A percentile compares a stretch with the other conserved stretches of the same genome.
Evolutionary conservation across 2,113 vertebrate species (phyloP).

Genomic region (Pholis gunnellus): DNA sequence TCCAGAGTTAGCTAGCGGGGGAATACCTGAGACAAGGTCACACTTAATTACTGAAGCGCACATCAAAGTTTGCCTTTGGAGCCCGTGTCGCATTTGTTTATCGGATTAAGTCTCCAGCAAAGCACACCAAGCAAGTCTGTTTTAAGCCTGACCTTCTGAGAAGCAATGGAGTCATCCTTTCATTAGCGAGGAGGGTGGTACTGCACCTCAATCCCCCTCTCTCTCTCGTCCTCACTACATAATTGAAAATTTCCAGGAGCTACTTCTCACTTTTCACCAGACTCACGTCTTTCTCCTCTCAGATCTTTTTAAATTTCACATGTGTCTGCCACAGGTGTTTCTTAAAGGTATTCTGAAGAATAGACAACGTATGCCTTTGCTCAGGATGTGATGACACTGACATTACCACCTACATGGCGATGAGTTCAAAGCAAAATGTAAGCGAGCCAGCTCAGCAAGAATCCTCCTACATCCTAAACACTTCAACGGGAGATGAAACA

Average conservation of each 20-base stretch:
- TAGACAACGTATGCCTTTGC: slow-evolving; percentile 45
- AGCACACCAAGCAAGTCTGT: slow-evolving; percentile 55
- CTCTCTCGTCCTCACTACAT: slow-evolving; percentile 40
- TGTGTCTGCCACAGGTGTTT: slow-evolving; percentile 61
- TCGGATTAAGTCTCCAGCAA: slow-evolving; percentile 71
- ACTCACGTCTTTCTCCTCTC: slow-evolving; percentile 41
- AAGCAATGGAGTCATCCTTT: slow-evolving; percentile 58
- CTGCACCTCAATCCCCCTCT: slow-evolving; percentile 27
- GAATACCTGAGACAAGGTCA: slow-evolving; percentile 78
- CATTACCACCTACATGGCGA: slow-evolving; percentile 62
- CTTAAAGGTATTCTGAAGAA: slow-evolving; percentile 31
- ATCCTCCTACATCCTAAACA: slow-evolving; percentile 63
- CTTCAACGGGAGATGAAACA: slow-evolving; percentile 67
- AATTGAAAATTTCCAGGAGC: slow-evolving; percentile 68
- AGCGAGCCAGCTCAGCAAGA: slow-evolving; percentile 72
- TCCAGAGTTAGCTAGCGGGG: slow-evolving; percentile 49
- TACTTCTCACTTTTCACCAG: slow-evolving; percentile 40
- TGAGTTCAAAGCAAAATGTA: slow-evolving; percentile 64
- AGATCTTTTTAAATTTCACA: slow-evolving; percentile 66
- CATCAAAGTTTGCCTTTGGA: slow-evolving; percentile 80
- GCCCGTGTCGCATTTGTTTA: slow-evolving; percentile 75
- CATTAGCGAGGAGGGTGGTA: slow-evolving; percentile 60
- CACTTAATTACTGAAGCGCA: slow-evolving; percentile 72
- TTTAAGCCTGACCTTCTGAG: slow-evolving; percentile 70
- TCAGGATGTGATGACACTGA: slow-evolving; percentile 67